Evolutionary conservation across 2,797 vertebrate species (phyloP).

Genomic region (Bradypodion ventrale): DNA sequence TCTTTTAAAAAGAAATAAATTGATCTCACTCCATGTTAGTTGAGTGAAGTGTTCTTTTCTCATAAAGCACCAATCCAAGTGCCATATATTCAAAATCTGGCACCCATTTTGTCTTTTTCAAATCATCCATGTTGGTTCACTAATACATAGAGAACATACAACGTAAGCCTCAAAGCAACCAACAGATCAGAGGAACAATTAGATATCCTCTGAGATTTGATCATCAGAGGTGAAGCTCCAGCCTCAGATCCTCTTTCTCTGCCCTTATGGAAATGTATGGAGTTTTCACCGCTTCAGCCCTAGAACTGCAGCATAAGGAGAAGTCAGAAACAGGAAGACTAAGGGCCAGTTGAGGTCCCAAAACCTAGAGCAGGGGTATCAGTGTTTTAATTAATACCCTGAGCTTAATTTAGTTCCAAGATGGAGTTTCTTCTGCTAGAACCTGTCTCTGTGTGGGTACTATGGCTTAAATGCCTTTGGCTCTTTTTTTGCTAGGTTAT

Average conservation of each 20-base stretch:
- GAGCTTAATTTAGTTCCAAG: no score
- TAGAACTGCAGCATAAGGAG: background rate
- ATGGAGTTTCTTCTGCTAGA: no score
- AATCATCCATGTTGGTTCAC: constrained; percentile 29
- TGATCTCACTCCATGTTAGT: constrained; percentile 5
- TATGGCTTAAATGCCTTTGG: no score
- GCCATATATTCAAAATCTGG: background rate
- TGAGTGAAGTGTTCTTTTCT: constrained; percentile 12
- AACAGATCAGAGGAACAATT: background rate
- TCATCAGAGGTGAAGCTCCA: background rate
- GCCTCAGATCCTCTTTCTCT: background rate
- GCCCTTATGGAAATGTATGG: background rate
- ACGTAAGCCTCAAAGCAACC: background rate
- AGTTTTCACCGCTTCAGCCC: background rate
- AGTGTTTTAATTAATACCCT: no score
- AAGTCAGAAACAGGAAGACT: background rate
- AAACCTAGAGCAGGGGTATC: no score
- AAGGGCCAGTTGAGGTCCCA: no score
- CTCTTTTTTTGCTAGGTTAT: no score
- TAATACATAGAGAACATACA: constrained; percentile 33
- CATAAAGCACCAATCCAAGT: background rate
- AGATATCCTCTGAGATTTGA: background rate
- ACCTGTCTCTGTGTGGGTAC: no score
- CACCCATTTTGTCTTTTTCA: background rate
- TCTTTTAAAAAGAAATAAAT: constrained; percentile 28